Evolutionary conservation across 30 jellyfish, hydroid and myxozoan species (phyloP).

Genomic region (Haliclystus octoradiatus): DNA sequence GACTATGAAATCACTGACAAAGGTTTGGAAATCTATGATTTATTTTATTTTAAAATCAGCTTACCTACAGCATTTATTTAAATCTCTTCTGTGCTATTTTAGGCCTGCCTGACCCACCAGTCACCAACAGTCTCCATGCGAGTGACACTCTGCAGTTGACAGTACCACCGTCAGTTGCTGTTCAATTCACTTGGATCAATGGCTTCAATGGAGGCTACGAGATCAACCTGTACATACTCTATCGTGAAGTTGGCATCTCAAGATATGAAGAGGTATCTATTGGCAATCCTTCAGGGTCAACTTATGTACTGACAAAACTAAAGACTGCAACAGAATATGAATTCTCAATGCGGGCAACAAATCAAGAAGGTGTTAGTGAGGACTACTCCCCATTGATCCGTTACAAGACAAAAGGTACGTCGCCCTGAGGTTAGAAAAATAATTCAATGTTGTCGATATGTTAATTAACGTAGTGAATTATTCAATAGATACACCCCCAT

Average conservation of each 20-base stretch:
- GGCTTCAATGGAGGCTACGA: conserved; percentile 85
- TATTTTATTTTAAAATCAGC: neutral
- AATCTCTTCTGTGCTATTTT: neutral
- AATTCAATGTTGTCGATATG: too few relatives aligned
- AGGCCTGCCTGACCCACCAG: conserved; percentile 91
- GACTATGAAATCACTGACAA: conserved; percentile 45
- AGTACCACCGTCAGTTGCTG: conserved; percentile 72
- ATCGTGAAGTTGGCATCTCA: conserved; percentile 22
- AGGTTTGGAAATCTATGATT: conserved; percentile 20
- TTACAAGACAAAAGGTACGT: conserved; percentile 38
- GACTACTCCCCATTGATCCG: conserved; percentile 23
- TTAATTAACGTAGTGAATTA: too few relatives aligned
- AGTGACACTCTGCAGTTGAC: conserved; percentile 54
- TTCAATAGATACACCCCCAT: conserved; percentile 36
- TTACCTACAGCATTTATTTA: neutral
- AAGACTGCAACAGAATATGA: conserved; percentile 36
- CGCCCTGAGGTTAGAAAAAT: too few relatives aligned
- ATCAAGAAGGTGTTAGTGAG: conserved; percentile 47
- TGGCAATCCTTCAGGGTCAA: conserved; percentile 32
- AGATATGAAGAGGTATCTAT: conserved; percentile 21
- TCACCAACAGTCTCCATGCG: conserved; percentile 25
- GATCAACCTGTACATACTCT: conserved; percentile 47
- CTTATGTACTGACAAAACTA: conserved; percentile 23
- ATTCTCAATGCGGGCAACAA: conserved; percentile 46
- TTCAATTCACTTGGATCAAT: conserved; percentile 62